Base-by-base conservation (phyloP, 2,888 invertebrate species). In the Antheraea yamamai region DNA sequence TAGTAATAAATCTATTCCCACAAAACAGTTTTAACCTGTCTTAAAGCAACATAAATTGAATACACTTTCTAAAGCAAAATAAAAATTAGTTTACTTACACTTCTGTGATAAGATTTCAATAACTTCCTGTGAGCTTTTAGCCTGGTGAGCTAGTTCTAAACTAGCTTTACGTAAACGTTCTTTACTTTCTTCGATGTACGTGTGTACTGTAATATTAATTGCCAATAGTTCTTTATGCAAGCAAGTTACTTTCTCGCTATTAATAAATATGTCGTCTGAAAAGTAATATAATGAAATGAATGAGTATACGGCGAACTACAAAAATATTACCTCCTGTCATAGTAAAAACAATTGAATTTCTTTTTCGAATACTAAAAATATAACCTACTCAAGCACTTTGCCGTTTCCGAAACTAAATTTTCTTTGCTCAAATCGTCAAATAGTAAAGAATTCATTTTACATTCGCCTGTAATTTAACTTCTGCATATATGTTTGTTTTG, bases 401-500 rank as follows among this genome's bases (percentile, higher is more conserved):
- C 89, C 80, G 90, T 87, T 82, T 92, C 90, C 78, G 84, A 87
- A 79, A 92, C 90, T 81, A 93, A 89, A 83, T 91, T 84, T 84
- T 93, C 92, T 81, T 90, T 89, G 82, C 87, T 87, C 80, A 91
- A 85, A 87, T 93, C 93, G 78, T 92, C 91, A 83, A 88, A 91
- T 85, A 88, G 84, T 88, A 88, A 87, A 82, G 94, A 94, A 94
- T 94, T 92, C 94, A 95, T 95, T 86, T 92, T 95, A 92, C 84
- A 84, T 81, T 79, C 81, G 79, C 83, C 83, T 78, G 39, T 75
- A 77, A 75, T 76, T 77, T 79, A 78, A 81, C 87, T 88, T 88
- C 82, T 80, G 84, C 76, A 79, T 26, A 10, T 8, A 75, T 58
- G 30, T 30, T 30, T 30, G 14, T 66, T 30, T 26, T 16, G 1